These are phyloP conservation scores for Ditylenchus weischeri DNA, from an alignment of 2,888 invertebrate genomes.

Conservation along the genomic window DNA sequence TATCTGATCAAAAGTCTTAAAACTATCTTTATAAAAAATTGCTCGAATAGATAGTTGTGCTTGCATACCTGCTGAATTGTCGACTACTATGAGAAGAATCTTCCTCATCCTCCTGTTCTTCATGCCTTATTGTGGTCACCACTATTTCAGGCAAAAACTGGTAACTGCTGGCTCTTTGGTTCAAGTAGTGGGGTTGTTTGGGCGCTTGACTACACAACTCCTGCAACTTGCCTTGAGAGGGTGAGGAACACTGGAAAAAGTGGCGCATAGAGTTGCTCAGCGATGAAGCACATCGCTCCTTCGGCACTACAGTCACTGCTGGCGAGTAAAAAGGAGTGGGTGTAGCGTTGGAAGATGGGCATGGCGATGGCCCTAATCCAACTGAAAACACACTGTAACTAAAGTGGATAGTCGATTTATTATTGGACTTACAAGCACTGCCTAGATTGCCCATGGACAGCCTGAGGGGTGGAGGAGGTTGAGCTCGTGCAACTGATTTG, in stretches of 20 bases:
- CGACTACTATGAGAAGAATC: conserved; percentile 5
- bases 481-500: no score
- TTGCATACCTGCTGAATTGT: conserved; percentile 1
- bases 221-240: background rate
- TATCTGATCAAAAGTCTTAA: no score
- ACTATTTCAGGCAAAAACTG: conserved; percentile 25
- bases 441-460: no score
- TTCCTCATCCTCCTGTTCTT: conserved; percentile 6
- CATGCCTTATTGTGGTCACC: conserved; percentile 9
- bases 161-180: conserved; percentile 20
- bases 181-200: conserved; percentile 3
- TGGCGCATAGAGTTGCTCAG: conserved; percentile 11
- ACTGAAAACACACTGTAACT: no score
- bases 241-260: background rate
- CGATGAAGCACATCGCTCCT: conserved; percentile 6
- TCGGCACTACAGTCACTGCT: background rate
- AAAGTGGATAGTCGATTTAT: no score
- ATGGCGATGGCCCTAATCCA: background rate
- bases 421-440: no score
- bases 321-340: background rate
- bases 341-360: background rate
- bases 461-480: no score
- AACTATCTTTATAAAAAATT: no score
- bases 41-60: no score
- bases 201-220: background rate